Evolutionary conservation across 1,140 invertebrate genomes (phyloP).

Genomic region (Drosophila cardini): DNA sequence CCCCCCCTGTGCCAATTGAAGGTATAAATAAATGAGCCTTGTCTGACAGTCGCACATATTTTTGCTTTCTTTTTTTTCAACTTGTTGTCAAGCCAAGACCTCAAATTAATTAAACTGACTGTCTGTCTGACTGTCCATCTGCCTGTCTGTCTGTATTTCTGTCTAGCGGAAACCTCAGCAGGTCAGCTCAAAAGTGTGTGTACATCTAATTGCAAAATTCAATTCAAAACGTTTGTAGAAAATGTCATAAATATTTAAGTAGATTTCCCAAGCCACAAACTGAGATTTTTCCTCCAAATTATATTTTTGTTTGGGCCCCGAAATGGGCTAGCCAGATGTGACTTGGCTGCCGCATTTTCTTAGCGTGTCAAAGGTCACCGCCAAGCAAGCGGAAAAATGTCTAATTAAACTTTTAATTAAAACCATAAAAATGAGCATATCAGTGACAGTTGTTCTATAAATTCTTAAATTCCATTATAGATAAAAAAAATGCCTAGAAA

Average conservation of each 20-base stretch:
- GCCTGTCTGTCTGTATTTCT: too few relatives aligned
- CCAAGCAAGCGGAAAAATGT: conserved; percentile 50
- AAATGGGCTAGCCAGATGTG: conserved; percentile 68
- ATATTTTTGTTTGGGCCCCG: conserved; percentile 1
- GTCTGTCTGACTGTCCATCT: conserved; percentile 19
- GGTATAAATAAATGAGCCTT: conserved; percentile 12
- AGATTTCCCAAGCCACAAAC: background rate
- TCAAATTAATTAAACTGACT: conserved; percentile 78
- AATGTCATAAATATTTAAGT: conserved; percentile 47
- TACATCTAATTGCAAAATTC: conserved; percentile 24
- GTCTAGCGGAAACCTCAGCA: conserved; percentile 4
- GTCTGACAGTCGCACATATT: conserved; percentile 15
- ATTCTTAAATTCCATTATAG: background rate
- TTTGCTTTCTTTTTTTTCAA: conserved; percentile 5
- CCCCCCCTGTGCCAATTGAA: background rate
- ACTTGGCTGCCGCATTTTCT: conserved; percentile 17
- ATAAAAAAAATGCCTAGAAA: too few relatives aligned
- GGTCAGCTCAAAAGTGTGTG: conserved; percentile 15
- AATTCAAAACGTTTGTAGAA: conserved; percentile 42
- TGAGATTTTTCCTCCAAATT: conserved; percentile 32
- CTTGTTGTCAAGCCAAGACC: conserved; percentile 33
- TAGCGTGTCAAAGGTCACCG: conserved; percentile 57
- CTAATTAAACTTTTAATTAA: conserved; percentile 79
- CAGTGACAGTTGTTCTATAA: conserved; percentile 44
- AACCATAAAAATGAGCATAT: conserved; percentile 63